Evolutionary conservation across 2,113 vertebrate genomes (phyloP), one percentile per base, ranked within the genome.

Genomic region (Dolichotis patagonum): DNA sequence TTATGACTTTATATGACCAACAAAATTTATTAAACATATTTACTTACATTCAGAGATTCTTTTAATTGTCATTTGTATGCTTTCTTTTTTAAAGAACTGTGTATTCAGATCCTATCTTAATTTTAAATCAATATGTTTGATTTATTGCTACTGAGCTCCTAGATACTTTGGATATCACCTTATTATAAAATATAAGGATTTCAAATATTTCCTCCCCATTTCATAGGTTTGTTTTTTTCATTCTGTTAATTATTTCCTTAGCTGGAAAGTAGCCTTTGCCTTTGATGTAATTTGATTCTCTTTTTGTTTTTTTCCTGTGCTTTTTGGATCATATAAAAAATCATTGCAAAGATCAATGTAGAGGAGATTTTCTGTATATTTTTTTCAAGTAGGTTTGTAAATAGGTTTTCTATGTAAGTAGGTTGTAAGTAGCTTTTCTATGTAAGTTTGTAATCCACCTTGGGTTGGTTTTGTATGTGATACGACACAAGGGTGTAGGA

Each of bases 11-110:
- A 99, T 99, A 99, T 98, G 98, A 99, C 99, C 99, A 99, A 99
- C 99, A 99, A 99, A 99, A 99, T 99, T 99, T 99, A 99, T 99
- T 99, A 99, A 99, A 99, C 99, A 99, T 99, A 99, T 99, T 98
- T 99, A 99, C 99, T 99, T 98, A 98, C 99, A 99, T 99, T 98
- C 99, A 99, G 99, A 99, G 98, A 98, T 99, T 98, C 98, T 99
- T 99, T 99, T 99, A 49, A 99, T 99, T 99, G 71, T 75, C 20
- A 75, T 75, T 26, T 26, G 22, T 28, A 43, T 26, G 22, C 43
- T 24, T 26, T 43, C 38, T 43, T 75, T 73, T 22, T 26, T 13
- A 6, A 75, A 28, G 43, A 43, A 71, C 11, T 13, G 22, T 43
- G 20, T 43, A 43, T 43, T 75, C 38, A 26, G 38, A 43, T 43